Evolutionary conservation across 1,140 invertebrate species (phyloP).

Genomic region (Brachionus sp.): DNA sequence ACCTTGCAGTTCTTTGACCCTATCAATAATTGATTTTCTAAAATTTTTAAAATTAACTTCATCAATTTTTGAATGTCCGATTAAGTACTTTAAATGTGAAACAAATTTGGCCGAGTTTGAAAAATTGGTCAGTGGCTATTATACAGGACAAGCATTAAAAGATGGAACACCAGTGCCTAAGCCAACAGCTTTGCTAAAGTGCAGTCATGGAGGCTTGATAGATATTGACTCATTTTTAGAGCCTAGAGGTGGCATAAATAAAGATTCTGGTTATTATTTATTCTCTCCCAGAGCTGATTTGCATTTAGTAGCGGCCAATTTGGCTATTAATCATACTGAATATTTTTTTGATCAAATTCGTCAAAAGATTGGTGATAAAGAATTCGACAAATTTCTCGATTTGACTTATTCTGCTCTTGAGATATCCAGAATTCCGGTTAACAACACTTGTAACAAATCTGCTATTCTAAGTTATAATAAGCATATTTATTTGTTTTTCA

Average conservation of each 20-base stretch:
- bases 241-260: slow-evolving; percentile 32
- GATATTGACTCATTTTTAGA: background rate
- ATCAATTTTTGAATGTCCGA: background rate
- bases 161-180: slow-evolving; percentile 4
- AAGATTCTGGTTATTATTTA: background rate
- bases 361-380: background rate
- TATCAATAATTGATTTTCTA: background rate
- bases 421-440: background rate
- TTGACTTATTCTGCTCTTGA: background rate
- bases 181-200: background rate
- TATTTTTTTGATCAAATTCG: slow-evolving; percentile 34
- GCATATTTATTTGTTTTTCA: background rate
- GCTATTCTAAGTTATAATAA: background rate
- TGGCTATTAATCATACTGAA: slow-evolving; percentile 40
- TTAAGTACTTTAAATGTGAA: slow-evolving; percentile 33
- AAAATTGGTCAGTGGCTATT: slow-evolving; percentile 19
- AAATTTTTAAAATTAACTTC: background rate
- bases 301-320: background rate
- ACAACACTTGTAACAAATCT: background rate
- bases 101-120: background rate
- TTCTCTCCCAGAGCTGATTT: slow-evolving; percentile 29
- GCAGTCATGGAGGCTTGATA: slow-evolving; percentile 29
- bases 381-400: slow-evolving; percentile 26
- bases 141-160: background rate
- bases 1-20: background rate